Evolutionary conservation across 2,888 invertebrate species (phyloP).

Genomic region (Lycophotia porphyrea): DNA sequence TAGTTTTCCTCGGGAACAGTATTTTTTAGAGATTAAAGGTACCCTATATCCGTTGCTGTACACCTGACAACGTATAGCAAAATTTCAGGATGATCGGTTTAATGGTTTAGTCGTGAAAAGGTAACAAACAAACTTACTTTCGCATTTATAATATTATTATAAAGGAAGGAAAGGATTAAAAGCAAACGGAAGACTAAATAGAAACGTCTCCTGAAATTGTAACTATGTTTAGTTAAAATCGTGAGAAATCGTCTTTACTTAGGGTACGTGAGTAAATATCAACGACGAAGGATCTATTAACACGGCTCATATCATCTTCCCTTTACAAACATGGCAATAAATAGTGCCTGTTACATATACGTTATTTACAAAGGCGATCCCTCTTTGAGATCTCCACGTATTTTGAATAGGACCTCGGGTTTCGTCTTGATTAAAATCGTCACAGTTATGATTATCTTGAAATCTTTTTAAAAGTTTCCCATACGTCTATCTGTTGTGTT

Average conservation of each 20-base stretch:
- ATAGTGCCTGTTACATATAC: constrained; percentile 2
- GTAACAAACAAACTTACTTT: too few relatives aligned
- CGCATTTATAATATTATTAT: too few relatives aligned
- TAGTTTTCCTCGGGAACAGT: too few relatives aligned
- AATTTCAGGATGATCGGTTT: too few relatives aligned
- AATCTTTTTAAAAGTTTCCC: background rate
- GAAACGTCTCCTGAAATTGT: background rate
- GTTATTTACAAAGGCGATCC: background rate
- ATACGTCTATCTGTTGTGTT: background rate
- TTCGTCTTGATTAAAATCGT: background rate
- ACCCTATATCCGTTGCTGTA: too few relatives aligned
- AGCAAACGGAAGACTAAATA: constrained; percentile 3
- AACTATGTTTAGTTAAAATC: constrained; percentile 31
- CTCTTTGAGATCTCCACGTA: background rate
- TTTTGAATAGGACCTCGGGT: background rate
- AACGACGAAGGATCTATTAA: constrained; percentile 14
- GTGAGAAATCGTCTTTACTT: constrained; percentile 10
- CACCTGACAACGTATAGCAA: too few relatives aligned
- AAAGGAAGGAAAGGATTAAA: too few relatives aligned
- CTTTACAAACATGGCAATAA: constrained; percentile 34
- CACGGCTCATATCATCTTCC: constrained; percentile 32
- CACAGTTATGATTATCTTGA: background rate
- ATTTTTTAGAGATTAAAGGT: too few relatives aligned
- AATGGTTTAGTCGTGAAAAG: too few relatives aligned
- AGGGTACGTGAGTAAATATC: constrained; percentile 31